Evolutionary conservation across 2,888 invertebrate species (phyloP).

Genomic region (Rhamphomyia laevipes): DNA sequence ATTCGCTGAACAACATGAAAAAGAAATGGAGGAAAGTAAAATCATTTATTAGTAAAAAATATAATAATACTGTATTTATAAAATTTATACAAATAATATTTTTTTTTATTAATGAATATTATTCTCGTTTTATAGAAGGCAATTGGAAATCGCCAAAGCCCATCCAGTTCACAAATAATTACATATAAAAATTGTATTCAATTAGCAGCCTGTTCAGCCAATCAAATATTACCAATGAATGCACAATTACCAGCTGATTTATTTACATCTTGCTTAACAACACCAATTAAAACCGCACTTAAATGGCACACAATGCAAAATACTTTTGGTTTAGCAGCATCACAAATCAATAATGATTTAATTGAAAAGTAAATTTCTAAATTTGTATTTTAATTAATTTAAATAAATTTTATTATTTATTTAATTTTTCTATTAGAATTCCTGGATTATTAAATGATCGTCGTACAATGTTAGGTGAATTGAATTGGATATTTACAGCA

Average conservation of each 20-base stretch:
- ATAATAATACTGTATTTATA: not conserved
- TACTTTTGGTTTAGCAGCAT: conserved; percentile 69
- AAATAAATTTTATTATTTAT: not conserved
- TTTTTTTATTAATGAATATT: not conserved
- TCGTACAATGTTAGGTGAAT: conserved; percentile 93
- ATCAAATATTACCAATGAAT: conserved; percentile 91
- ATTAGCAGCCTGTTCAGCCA: conserved; percentile 88
- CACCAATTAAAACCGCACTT: conserved; percentile 92
- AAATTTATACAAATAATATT: not conserved
- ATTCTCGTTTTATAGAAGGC: not conserved
- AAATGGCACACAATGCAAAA: conserved; percentile 85
- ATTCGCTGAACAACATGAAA: conserved; percentile 84
- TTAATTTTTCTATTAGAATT: conserved; percentile 47
- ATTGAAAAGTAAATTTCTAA: conserved; percentile 63
- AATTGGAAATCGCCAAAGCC: not conserved
- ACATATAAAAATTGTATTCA: conserved; percentile 88
- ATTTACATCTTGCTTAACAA: conserved; percentile 96
- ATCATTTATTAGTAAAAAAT: not conserved
- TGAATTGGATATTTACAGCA: conserved; percentile 99
- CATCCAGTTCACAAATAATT: conserved; percentile 26
- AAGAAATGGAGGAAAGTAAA: conserved; percentile 52
- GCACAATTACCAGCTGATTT: conserved; percentile 94
- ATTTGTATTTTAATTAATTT: not conserved
- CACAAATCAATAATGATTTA: conserved; percentile 68
- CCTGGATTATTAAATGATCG: conserved; percentile 92